These are phyloP conservation scores for Heliconius hewitsoni DNA, from an alignment of 1,140 invertebrate species.

Conservation along the genomic window DNA sequence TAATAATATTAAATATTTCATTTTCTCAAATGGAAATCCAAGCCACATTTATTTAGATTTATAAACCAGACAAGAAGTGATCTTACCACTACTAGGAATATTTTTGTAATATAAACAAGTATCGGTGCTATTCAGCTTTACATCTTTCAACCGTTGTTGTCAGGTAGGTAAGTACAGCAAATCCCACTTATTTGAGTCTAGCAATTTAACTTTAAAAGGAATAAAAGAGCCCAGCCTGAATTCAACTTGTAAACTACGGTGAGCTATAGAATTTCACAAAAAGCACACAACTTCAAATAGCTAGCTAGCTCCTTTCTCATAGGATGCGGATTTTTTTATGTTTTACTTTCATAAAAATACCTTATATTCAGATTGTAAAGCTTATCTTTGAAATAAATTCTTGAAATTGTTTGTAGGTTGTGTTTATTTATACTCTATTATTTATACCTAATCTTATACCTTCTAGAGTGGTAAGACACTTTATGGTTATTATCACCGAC, in stretches of 20 bases:
- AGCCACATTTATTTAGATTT: background rate
- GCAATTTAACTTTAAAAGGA: conserved; percentile 31
- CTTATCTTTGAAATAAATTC: conserved; percentile 1
- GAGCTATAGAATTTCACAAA: conserved; percentile 34
- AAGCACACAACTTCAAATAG: conserved; percentile 14
- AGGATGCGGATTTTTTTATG: background rate
- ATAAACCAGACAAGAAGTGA: background rate
- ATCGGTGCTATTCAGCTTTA: background rate
- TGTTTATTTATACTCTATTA: background rate
- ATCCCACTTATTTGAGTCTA: conserved; percentile 31
- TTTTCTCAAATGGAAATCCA: too few relatives aligned
- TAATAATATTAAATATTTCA: too few relatives aligned
- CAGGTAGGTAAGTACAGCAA: conserved; percentile 8
- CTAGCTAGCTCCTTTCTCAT: background rate
- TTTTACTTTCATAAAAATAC: conserved; percentile 6
- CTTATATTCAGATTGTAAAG: background rate
- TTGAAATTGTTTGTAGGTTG: background rate
- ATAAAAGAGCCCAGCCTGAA: conserved; percentile 27
- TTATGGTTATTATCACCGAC: too few relatives aligned
- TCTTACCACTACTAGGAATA: background rate
- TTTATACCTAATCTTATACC: background rate
- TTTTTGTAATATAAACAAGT: background rate
- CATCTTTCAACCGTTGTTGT: background rate
- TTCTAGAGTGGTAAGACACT: background rate
- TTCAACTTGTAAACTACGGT: conserved; percentile 30